phyloP scores from a whole-genome alignment of 2,888 invertebrate species.

The Pemphredon lugubris region DNA sequence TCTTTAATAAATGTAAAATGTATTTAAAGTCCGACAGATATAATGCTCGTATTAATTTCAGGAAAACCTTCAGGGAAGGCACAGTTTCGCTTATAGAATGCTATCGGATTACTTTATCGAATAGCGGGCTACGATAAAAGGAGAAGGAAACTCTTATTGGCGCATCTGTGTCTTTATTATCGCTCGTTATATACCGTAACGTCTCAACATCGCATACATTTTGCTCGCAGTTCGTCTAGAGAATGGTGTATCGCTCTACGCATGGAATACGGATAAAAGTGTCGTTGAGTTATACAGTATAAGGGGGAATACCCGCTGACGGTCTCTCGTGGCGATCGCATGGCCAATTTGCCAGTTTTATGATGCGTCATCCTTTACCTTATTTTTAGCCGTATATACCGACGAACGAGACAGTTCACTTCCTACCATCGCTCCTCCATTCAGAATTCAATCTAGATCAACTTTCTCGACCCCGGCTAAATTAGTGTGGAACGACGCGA shows the following conservation, averaged over 20 bases:
- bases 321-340: slow-evolving; percentile 63
- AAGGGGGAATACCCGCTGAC: slow-evolving; percentile 8
- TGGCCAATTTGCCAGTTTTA: slow-evolving; percentile 72
- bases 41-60: no score
- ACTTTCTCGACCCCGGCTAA: slow-evolving; percentile 38
- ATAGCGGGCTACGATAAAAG: background rate
- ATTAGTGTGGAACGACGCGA: slow-evolving; percentile 46
- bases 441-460: slow-evolving; percentile 44
- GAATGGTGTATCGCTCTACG: background rate
- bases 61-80: background rate
- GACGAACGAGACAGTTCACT: slow-evolving; percentile 45
- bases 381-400: slow-evolving; percentile 36
- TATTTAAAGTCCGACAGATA: no score
- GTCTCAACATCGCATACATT: slow-evolving; percentile 15
- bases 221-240: background rate
- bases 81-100: background rate
- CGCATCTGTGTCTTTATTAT: slow-evolving; percentile 27
- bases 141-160: background rate
- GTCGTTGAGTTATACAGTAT: slow-evolving; percentile 24
- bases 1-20: no score
- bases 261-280: slow-evolving; percentile 20
- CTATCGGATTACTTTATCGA: background rate
- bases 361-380: slow-evolving; percentile 57
- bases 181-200: slow-evolving; percentile 23
- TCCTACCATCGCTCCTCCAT: slow-evolving; percentile 7